Evolutionary conservation across 2,888 invertebrate genomes (phyloP).

Genomic region (Caenorhabditis sp.): DNA sequence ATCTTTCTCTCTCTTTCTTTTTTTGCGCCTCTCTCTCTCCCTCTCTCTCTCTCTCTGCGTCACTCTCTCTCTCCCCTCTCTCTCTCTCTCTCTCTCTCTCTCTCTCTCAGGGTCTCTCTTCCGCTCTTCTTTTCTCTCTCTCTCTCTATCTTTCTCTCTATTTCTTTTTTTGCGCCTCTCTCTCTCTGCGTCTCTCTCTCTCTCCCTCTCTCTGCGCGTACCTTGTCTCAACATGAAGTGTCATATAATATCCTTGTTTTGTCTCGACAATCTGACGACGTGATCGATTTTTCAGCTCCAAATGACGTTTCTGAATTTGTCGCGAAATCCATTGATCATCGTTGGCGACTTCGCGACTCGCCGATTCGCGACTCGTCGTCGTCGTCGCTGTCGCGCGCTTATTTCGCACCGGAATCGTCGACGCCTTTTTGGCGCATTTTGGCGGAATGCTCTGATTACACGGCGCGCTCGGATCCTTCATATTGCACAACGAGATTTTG

Average conservation of each 20-base stretch:
- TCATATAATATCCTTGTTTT: conserved; percentile 59
- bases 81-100: too few relatives aligned
- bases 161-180: too few relatives aligned
- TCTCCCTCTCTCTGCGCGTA: too few relatives aligned
- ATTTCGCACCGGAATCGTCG: conserved; percentile 30
- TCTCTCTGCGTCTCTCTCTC: too few relatives aligned
- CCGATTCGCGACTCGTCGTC: too few relatives aligned
- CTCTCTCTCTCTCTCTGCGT: too few relatives aligned
- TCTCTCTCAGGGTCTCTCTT: too few relatives aligned
- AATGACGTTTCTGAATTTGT: conserved; percentile 32
- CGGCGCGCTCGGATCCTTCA: conserved; percentile 45
- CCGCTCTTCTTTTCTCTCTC: too few relatives aligned
- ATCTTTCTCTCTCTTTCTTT: too few relatives aligned
- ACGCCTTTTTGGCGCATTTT: conserved; percentile 39
- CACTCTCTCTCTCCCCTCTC: too few relatives aligned
- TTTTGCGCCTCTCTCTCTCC: too few relatives aligned
- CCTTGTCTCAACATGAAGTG: conserved; percentile 60
- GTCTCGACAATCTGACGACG: conserved; percentile 49
- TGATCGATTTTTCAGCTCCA: conserved; percentile 38
- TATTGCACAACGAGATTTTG: conserved; percentile 66
- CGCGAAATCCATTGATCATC: conserved; percentile 12
- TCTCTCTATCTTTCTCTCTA: too few relatives aligned
- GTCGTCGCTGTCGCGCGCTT: conserved; percentile 21
- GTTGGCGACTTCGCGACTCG: neutral
- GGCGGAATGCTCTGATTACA: conserved; percentile 51